Base-by-base conservation (phyloP, 2,888 invertebrate species). In the Crioceris asparagi region DNA sequence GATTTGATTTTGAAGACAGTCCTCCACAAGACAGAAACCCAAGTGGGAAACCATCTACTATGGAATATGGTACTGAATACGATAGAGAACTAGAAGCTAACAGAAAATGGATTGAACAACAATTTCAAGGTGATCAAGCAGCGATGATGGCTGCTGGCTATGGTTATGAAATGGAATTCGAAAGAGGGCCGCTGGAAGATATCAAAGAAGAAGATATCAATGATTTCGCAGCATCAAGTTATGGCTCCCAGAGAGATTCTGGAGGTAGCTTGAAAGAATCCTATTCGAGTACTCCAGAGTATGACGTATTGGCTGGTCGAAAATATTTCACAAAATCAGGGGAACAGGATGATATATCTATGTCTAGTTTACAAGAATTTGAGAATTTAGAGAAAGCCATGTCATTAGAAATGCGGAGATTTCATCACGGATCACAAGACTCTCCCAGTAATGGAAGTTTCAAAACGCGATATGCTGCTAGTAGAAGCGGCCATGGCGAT, bases 311-410 rank as follows among this genome's bases (percentile, higher is more conserved):
- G 39, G 79, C 85, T 35, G 78, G 85, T n/a, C 76, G 83, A 54
- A 81, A 83, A 55, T 85, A 83, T 61, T 82, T 88, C 54, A 77
- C 81, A 3, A 78, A 80, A 48, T 74, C 77, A 49, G 78, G 83
- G n/a, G 91, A 93, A 50, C 84, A 86, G 56, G 93, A 94, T 58
- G 90, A 92, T 58, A 74, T 90, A 27, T 93, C 93, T 1, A 80
- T 93, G 62, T 88, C 83, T 46, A 93, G 93, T 4, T 70, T 94
- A 41, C 90, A 91, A 64, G 94, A 94, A 60, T 94, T 94, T 68
- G 94, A 94, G 67, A 82, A 82, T 45, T 67, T 94, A 10, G 94
- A 94, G 64, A 78, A 77, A 50, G 84, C 87, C 1, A 77, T 93
- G 54, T 77, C 77, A 0, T 70, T 85, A 57, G 88, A 88, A 59